Evolutionary conservation across 2,113 vertebrate species (phyloP).

Genomic region (Eupsittula cactorum): DNA sequence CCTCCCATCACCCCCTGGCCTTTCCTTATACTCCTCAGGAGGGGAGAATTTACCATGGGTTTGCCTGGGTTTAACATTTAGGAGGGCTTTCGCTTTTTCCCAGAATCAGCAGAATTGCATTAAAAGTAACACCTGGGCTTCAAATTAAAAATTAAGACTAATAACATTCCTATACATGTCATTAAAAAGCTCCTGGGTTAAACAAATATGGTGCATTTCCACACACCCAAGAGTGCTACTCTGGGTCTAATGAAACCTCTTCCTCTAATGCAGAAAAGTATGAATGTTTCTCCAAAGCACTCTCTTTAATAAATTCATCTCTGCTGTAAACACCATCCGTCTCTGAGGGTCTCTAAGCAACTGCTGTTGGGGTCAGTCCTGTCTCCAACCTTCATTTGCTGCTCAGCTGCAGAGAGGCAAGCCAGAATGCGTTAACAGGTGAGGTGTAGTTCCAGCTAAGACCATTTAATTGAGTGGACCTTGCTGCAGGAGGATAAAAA

Average conservation of each 20-base stretch:
- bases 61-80: neutral
- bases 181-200: neutral
- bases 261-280: neutral
- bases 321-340: accelerated
- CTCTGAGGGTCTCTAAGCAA: neutral
- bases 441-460: neutral
- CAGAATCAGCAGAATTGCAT: neutral
- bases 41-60: neutral
- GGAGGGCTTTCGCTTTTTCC: neutral
- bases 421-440: neutral
- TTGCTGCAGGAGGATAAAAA: neutral
- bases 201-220: neutral
- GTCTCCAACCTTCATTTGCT: neutral
- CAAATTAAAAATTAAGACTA: neutral
- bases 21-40: neutral
- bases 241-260: neutral
- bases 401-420: neutral
- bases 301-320: neutral
- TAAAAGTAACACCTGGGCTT: neutral
- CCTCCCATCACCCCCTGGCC: neutral
- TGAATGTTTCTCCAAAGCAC: neutral
- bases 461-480: neutral
- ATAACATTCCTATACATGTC: neutral
- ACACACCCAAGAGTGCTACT: neutral
- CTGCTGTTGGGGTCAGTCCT: neutral